Evolutionary conservation across 2,113 vertebrate species (phyloP).

Genomic region (Hemiscyllium ocellatum): DNA sequence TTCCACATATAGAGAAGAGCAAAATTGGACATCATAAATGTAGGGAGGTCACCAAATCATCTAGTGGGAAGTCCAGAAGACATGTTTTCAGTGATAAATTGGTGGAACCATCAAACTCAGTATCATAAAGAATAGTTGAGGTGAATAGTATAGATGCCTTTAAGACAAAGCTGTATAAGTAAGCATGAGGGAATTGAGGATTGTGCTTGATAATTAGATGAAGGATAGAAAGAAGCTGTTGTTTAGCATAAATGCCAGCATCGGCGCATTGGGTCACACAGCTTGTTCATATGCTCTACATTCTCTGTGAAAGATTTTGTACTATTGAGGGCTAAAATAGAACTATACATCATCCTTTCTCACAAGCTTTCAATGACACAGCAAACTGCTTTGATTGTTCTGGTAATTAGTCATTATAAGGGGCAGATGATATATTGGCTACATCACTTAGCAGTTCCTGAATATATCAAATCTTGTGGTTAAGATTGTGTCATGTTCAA

Average conservation of each 20-base stretch:
- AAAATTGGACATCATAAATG: not conserved
- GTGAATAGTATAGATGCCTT: not conserved
- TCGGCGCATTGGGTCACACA: not conserved
- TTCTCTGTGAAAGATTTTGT: not conserved
- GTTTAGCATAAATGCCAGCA: too few species aligned
- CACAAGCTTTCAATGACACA: not conserved
- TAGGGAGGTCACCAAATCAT: not conserved
- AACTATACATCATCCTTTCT: not conserved
- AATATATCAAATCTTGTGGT: not conserved
- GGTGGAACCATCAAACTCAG: not conserved
- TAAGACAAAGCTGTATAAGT: not conserved
- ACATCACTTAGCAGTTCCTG: not conserved
- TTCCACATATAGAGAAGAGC: not conserved
- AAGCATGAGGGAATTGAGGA: not conserved
- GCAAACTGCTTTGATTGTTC: not conserved
- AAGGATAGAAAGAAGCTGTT: not conserved
- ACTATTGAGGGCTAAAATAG: not conserved
- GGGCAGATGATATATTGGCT: not conserved
- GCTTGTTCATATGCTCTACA: not conserved
- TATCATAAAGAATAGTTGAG: not conserved
- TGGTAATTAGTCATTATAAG: not conserved
- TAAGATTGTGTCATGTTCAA: not conserved
- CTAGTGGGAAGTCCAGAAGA: not conserved
- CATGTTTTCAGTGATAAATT: not conserved
- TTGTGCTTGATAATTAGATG: not conserved